Evolutionary conservation across 2,113 vertebrate genomes (phyloP).

Genomic region (Psilopsiagon aymara): DNA sequence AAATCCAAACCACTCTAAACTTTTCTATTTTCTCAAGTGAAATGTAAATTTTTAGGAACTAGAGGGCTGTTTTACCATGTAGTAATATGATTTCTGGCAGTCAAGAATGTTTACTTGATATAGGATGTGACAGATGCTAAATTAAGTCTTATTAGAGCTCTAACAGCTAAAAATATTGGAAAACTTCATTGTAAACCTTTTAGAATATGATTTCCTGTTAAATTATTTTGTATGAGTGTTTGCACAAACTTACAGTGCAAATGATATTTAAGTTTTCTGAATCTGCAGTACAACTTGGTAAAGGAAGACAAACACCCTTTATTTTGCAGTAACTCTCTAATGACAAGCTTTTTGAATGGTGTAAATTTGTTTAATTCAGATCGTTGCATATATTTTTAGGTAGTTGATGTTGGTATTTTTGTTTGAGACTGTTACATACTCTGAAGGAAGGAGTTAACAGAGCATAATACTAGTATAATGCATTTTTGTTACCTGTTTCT

Average conservation of each 20-base stretch:
- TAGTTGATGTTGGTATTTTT: neutral
- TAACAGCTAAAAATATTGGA: neutral
- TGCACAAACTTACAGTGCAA: neutral
- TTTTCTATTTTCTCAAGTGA: neutral
- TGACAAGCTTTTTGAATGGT: neutral
- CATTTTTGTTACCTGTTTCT: neutral
- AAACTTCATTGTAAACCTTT: neutral
- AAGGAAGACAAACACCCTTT: neutral
- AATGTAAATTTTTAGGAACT: neutral
- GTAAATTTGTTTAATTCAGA: neutral
- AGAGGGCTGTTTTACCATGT: neutral
- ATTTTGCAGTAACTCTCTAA: neutral
- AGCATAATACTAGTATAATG: neutral
- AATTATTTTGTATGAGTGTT: neutral
- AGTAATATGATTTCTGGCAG: neutral
- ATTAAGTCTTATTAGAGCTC: neutral
- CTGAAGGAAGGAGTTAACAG: neutral
- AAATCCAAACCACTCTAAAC: neutral
- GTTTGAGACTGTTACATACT: constrained; percentile 8
- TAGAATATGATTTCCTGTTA: neutral
- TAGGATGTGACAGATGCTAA: neutral
- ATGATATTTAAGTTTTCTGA: neutral
- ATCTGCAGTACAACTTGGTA: neutral
- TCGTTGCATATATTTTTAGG: neutral
- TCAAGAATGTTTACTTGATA: constrained; percentile 3